phyloP scores from a whole-genome alignment of 2,113 vertebrate species.

The Cyrtonyx montezumae region DNA sequence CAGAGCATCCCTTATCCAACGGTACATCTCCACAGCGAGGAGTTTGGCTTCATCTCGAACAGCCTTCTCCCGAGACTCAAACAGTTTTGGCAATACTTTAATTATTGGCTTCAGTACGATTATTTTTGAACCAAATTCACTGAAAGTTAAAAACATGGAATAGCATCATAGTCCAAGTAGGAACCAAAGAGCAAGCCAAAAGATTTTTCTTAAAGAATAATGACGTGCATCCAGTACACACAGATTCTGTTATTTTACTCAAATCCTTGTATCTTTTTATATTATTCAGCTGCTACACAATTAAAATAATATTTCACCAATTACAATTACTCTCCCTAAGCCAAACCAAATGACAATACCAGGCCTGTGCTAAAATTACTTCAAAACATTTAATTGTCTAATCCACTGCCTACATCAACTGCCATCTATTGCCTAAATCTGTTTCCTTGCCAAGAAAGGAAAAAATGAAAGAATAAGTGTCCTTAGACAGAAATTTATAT shows the following conservation, averaged over 20 bases:
- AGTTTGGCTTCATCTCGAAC: constrained; percentile 96
- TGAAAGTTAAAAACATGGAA: constrained; percentile 63
- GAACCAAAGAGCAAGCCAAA: neutral
- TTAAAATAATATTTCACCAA: neutral
- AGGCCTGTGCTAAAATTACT: neutral
- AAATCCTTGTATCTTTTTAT: neutral
- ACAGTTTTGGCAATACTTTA: constrained; percentile 95
- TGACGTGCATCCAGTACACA: neutral
- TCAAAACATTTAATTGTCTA: neutral
- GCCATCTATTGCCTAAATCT: neutral
- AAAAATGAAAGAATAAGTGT: neutral
- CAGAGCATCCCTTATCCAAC: constrained; percentile 96
- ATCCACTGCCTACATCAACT: no score
- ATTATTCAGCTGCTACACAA: neutral
- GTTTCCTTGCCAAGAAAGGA: neutral
- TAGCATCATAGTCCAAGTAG: neutral
- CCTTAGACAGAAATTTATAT: neutral
- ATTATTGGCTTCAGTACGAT: constrained; percentile 95
- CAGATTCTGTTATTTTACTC: neutral
- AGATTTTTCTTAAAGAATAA: neutral
- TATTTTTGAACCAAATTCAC: constrained; percentile 99
- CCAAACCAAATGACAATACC: neutral
- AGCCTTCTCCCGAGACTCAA: constrained; percentile 98
- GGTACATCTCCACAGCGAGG: constrained; percentile 93
- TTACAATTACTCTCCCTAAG: neutral